A percentile compares a stretch with the other conserved stretches of the same genome.
Evolutionary conservation across 2,113 vertebrate genomes (phyloP).

Genomic region (Bufo bufo): DNA sequence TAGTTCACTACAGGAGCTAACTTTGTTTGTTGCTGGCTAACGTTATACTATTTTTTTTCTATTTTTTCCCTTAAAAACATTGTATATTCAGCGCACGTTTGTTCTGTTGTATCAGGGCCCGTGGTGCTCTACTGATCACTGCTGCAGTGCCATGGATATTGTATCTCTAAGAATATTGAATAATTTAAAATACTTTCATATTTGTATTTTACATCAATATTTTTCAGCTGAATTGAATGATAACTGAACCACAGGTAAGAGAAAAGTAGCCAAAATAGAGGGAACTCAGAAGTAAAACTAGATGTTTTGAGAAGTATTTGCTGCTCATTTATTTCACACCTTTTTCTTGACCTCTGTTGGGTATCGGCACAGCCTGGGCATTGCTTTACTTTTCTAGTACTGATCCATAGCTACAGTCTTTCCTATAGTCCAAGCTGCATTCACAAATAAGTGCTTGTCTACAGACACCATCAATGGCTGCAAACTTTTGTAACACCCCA

Average conservation of each 20-base stretch:
- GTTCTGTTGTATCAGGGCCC: neutral
- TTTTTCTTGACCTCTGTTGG: neutral
- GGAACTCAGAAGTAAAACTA: neutral
- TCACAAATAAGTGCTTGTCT: no score
- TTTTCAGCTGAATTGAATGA: neutral
- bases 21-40: neutral
- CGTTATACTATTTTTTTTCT: neutral
- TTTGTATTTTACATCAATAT: conserved; percentile 8
- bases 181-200: neutral
- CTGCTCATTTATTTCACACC: neutral
- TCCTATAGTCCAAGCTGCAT: no score
- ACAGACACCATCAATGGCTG: no score
- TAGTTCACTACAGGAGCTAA: neutral
- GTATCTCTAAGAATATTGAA: conserved; percentile 9
- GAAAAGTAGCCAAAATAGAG: neutral
- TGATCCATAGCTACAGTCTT: neutral
- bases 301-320: neutral
- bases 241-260: neutral
- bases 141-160: neutral
- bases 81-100: neutral
- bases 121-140: neutral
- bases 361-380: neutral
- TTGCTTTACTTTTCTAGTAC: neutral
- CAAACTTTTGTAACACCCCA: no score
- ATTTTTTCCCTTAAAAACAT: neutral